Evolutionary conservation across 2,888 invertebrate genomes (phyloP).

Genomic region (Acrocyrtus sp.): DNA sequence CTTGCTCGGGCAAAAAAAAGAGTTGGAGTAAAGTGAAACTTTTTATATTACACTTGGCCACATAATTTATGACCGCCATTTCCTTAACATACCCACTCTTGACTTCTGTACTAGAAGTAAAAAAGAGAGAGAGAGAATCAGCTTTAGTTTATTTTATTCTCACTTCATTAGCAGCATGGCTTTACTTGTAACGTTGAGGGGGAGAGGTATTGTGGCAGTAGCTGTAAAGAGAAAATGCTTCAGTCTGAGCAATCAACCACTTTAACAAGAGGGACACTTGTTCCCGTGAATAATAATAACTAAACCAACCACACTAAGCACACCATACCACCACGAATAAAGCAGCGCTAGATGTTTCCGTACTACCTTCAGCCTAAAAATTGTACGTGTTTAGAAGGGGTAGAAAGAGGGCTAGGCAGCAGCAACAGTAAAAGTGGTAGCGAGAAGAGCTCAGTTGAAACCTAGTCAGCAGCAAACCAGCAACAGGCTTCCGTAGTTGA

Average conservation of each 20-base stretch:
- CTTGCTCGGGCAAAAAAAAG: too few relatives aligned
- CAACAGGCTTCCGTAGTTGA: slow-evolving; percentile 36
- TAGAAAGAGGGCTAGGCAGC: not conserved
- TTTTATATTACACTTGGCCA: slow-evolving; percentile 14
- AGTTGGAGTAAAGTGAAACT: too few relatives aligned
- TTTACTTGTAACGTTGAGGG: too few relatives aligned
- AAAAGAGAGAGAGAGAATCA: too few relatives aligned
- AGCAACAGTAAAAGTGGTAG: not conserved
- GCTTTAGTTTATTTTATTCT: not conserved
- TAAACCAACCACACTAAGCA: too few relatives aligned
- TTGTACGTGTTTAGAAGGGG: not conserved
- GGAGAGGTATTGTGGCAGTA: too few relatives aligned
- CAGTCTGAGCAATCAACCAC: slow-evolving; percentile 15
- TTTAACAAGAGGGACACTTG: slow-evolving; percentile 28
- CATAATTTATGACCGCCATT: slow-evolving; percentile 47
- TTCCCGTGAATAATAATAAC: slow-evolving; percentile 17
- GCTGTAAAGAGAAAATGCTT: too few relatives aligned
- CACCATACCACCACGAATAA: too few relatives aligned
- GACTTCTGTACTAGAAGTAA: not conserved
- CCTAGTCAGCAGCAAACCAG: slow-evolving; percentile 6
- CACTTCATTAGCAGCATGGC: too few relatives aligned
- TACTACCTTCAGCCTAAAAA: too few relatives aligned
- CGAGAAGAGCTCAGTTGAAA: too few relatives aligned
- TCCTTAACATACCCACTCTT: slow-evolving; percentile 27
- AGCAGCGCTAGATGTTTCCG: not conserved